Base-by-base conservation (phyloP, 53 echinoderm and acorn worm genomes). In the Holothuria scabra region DNA sequence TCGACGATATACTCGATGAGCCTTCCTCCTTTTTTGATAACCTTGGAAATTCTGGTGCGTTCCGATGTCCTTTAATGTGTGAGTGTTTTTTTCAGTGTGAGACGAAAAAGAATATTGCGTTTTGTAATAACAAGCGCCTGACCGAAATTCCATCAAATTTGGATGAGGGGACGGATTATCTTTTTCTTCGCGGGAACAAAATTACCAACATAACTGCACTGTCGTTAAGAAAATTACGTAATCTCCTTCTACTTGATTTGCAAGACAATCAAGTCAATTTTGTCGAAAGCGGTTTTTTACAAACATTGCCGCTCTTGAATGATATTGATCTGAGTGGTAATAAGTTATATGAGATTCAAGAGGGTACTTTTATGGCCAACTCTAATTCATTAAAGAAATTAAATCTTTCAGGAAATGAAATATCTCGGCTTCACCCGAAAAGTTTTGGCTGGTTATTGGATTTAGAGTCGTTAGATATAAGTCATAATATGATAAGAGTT, bases 31-130 rank as follows among this genome's bases (percentile, higher is more conserved):
- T 49, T 20, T 46, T 22, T 76, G 25, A 48, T 22, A 28, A 24
- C 55, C 18, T 52, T 28, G 26, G 56, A 24, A 23, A 19, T 46
- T 22, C 28, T 21, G 28, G 11, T 30, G 12, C 25, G 28, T 76
- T 76, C 52, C 44, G 76, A 11, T 76, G 76, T 29, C 76, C 76
- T 26, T 49, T 21, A 41, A 52, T 16, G 25, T 76, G 76, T 28
- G 12, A n/a, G 46, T 76, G 76, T 22, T 25, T 26, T 22, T 3
- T 46, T 18, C 12, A 37, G 5, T 76, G 76, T 28, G 28, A 76
- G 49, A 22, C 23, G 24, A 20, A 46, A 2, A 19, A 19, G 2
- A 76, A 48, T 23, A 29, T 76, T 48, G 28, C 46, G 28, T 14
- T 4, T 23, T 76, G 76, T 26, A 24, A 26, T 46, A 23, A 48